Conservation (phyloP, 1,140 invertebrate genomes). For the Galleria mellonella region DNA sequence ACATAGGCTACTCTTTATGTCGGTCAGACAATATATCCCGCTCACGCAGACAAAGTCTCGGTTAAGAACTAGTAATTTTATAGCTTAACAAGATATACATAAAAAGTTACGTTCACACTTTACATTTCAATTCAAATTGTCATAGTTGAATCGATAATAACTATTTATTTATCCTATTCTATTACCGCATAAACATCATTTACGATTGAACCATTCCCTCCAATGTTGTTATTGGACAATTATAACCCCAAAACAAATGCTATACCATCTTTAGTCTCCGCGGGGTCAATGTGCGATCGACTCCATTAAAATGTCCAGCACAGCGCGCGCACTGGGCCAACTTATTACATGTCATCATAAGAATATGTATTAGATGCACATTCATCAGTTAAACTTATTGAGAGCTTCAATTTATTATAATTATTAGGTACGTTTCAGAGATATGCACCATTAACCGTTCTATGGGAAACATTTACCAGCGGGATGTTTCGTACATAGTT, state of each 20-base stretch:
- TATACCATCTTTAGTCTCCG: slow-evolving; percentile 5
- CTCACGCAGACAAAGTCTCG: too few species aligned
- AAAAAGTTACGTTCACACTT: too few species aligned
- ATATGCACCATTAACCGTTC: too few species aligned
- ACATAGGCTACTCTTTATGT: too few species aligned
- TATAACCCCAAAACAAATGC: slow-evolving; percentile 44
- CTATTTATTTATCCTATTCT: too few species aligned
- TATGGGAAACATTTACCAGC: too few species aligned
- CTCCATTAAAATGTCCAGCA: slow-evolving; percentile 48
- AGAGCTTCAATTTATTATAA: background rate
- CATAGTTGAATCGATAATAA: too few species aligned
- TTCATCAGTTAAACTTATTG: slow-evolving; percentile 8
- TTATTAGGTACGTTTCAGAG: background rate
- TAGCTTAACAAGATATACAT: too few species aligned
- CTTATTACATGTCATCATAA: slow-evolving; percentile 36
- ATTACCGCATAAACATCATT: slow-evolving; percentile 1
- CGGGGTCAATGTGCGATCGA: slow-evolving; percentile 57
- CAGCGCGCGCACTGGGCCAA: background rate
- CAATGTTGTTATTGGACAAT: slow-evolving; percentile 30
- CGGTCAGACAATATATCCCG: too few species aligned
- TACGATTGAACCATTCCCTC: background rate
- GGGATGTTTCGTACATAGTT: too few species aligned
- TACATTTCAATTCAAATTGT: too few species aligned
- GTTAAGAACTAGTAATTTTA: too few species aligned
- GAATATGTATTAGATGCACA: slow-evolving; percentile 15